Conservation (phyloP, 2,888 invertebrate species). For the Ctena decussata region DNA sequence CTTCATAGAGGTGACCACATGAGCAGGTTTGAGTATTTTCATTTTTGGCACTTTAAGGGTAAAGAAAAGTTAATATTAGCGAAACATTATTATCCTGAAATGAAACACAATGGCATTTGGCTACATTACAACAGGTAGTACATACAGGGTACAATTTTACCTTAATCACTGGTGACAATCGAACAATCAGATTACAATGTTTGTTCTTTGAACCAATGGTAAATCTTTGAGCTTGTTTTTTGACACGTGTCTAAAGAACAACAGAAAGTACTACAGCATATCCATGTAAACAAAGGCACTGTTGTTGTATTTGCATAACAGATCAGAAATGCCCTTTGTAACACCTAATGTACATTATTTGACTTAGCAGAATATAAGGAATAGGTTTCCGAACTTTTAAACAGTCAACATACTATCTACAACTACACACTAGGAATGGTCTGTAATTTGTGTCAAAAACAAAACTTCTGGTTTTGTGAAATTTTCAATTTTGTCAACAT, state of each 20-base stretch:
- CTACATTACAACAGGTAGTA: neutral
- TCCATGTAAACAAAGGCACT: constrained; percentile 6
- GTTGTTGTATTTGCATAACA: constrained; percentile 10
- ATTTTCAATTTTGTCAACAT: too few species aligned
- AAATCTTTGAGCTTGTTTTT: neutral
- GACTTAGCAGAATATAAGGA: neutral
- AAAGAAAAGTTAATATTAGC: too few species aligned
- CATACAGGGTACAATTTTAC: neutral
- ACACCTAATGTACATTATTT: neutral
- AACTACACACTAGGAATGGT: too few species aligned
- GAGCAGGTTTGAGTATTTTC: too few species aligned
- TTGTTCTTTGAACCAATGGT: neutral
- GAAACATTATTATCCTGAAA: too few species aligned
- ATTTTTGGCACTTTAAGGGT: too few species aligned
- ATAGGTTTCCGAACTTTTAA: neutral
- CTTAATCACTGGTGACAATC: constrained; percentile 11
- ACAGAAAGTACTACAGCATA: constrained; percentile 15
- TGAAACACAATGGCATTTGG: too few species aligned
- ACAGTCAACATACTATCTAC: too few species aligned
- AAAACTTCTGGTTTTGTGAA: too few species aligned
- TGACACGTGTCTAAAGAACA: constrained; percentile 5
- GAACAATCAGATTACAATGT: constrained; percentile 4
- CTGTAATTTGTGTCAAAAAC: too few species aligned
- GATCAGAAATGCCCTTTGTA: neutral
- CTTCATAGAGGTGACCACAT: too few species aligned